Evolutionary conservation across 2,797 vertebrate genomes (phyloP).

Genomic region (Fringilla coelebs): DNA sequence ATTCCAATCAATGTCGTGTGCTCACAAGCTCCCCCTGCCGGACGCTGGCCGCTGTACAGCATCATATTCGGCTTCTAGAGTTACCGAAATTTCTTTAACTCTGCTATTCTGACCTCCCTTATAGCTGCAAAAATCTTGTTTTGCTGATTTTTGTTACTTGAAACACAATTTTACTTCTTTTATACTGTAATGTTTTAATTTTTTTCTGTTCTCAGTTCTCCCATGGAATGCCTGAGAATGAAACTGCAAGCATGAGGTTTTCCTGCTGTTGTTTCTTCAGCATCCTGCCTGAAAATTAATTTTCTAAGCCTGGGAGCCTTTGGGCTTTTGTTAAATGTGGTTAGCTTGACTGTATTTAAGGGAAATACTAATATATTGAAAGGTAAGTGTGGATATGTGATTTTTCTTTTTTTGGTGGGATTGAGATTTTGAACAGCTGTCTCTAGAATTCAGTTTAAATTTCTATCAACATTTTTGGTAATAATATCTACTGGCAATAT

Average conservation of each 20-base stretch:
- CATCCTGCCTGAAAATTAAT: not conserved
- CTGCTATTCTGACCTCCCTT: not conserved
- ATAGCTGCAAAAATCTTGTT: not conserved
- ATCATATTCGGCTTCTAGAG: not conserved
- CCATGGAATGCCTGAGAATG: not conserved
- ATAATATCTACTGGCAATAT: not conserved
- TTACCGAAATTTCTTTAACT: not conserved
- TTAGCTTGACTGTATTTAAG: not conserved
- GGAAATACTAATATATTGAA: not conserved
- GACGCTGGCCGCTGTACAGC: not conserved
- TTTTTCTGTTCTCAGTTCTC: not conserved
- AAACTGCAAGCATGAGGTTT: not conserved
- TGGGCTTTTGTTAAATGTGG: not conserved
- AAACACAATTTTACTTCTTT: not conserved
- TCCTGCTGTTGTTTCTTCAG: not conserved
- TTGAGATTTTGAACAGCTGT: not conserved
- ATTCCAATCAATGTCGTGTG: rapidly evolving
- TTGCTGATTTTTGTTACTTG: not conserved
- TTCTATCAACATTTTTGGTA: not conserved
- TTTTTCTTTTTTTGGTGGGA: not conserved
- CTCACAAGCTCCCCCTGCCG: not conserved
- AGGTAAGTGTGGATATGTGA: not conserved
- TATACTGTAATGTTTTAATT: not conserved
- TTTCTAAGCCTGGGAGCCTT: not conserved
- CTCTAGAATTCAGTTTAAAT: not conserved